A percentile compares a stretch with the other conserved stretches of the same genome.
These are phyloP conservation scores for Myiotriccus ornatus DNA, from an alignment of 2,797 vertebrate species.

Conservation along the genomic window DNA sequence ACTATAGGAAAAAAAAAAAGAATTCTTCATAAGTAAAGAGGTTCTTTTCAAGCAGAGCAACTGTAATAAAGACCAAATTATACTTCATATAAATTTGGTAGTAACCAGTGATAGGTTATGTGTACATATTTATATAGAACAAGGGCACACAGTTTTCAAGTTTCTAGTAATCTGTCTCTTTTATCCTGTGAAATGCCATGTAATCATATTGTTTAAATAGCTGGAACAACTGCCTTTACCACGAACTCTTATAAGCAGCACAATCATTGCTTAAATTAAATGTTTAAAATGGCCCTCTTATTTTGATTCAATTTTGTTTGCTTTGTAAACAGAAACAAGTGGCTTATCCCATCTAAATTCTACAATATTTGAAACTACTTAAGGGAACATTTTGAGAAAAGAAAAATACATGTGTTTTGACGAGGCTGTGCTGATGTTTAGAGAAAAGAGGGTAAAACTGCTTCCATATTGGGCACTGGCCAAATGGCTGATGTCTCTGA, in stretches of 20 bases:
- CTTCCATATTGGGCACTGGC: neutral
- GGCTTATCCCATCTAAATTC: constrained; percentile 17
- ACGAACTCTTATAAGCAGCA: constrained; percentile 27
- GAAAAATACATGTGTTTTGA: neutral
- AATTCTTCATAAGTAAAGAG: constrained; percentile 64
- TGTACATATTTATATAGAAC: constrained; percentile 61
- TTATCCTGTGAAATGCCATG: constrained; percentile 52
- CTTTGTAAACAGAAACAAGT: constrained; percentile 67
- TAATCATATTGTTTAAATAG: constrained; percentile 74
- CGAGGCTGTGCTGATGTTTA: neutral
- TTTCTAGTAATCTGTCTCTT: constrained; percentile 52
- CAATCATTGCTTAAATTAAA: constrained; percentile 60
- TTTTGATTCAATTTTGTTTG: constrained; percentile 62
- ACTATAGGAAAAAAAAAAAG: neutral
- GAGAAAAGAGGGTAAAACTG: neutral
- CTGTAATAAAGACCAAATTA: constrained; percentile 68
- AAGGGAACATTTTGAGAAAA: neutral
- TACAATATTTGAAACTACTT: neutral
- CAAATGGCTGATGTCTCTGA: constrained; percentile 27
- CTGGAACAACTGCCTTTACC: constrained; percentile 63
- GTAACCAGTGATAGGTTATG: constrained; percentile 64
- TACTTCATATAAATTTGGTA: constrained; percentile 68
- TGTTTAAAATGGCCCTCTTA: constrained; percentile 52
- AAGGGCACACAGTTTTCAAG: constrained; percentile 31
- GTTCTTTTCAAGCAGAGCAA: constrained; percentile 60